Evolutionary conservation across 23 tunicate species (phyloP), one percentile per base, ranked within the genome.

Genomic region (Clavelina lepadiformis): DNA sequence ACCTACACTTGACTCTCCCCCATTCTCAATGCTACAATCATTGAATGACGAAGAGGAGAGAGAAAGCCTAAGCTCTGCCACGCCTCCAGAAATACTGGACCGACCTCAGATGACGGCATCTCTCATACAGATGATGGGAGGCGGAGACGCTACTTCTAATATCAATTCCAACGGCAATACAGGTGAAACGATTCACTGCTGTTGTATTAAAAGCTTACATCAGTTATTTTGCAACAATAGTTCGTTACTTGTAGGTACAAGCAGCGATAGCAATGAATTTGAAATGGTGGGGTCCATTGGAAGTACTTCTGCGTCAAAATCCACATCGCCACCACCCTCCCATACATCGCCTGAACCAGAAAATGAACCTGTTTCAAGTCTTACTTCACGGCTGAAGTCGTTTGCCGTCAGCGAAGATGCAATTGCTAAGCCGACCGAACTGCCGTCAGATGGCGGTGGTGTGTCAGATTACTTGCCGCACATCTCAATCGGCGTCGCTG

Each of bases 1-100:
- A 20, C 62, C 80, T 20, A 59, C 70, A 15, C 71, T 35, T 0
- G 64, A 36, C 24, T 75, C 80, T 21, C 91, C 91, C 7, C 80
- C 91, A 2, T 82, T 65, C 67, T 82, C 91, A 3, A 26, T 82
- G 27, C 58, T 75, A 22, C 53, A 74, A 8, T 65, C 87, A 3
- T 51, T 56, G 37, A 56, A 72, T 38, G 34, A 53, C 11, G 89
- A 76, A 29, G 89, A 75, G n/a, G 97, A 81, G 26, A 49, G 67
- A 8, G 97, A 89, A 2, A 89, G 97, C 35, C 28, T 73, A 4
- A 51, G 57, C 46, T 70, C 80, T 2, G 83, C 97, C 0, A 89
- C 97, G 30, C 97, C 97, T 21, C 97, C 97, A 0, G 97, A 89
- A 51, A 70, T 89, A 19, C 57, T 89, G 27, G 97, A 89, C 30